Base-by-base conservation (phyloP, 2,888 invertebrate genomes). In the Herminia tarsipennalis region DNA sequence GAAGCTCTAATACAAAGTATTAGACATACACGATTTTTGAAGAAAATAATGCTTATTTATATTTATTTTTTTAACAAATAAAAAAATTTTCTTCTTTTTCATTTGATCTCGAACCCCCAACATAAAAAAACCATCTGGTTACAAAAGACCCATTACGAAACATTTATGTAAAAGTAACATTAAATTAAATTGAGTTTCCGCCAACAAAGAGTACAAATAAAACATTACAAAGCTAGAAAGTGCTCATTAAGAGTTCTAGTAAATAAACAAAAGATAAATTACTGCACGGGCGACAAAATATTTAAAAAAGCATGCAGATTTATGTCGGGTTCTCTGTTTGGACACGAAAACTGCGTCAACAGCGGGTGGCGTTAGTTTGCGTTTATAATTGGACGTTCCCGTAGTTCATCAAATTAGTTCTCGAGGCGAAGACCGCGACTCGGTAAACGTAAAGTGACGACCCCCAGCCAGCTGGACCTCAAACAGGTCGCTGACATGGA, bases 231-330 rank as follows among this genome's bases (percentile, higher is more conserved):
- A 64, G 56, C 51, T 66, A 68, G 70, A 73, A 63, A 68, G 68
- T 70, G 70, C 76, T 80, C 78, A 78, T 80, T 81, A 81, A 72
- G 65, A 66, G 68, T 61, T 67, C 66, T 68, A 73, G 72, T 73
- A 74, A 66, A 78, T 78, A 79, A 79, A 72, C 69, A 64, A 61
- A 58, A 76, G 68, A 76, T 68, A 74, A 74, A 77, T 76, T 67
- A 70, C 69, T 56, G 49, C 65, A 54, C 59, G 60, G 59, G 72
- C 62, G 70, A 73, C 73, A 70, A 73, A 76, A 79, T 76, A 77
- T 77, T 73, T 69, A 74, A 74, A 73, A 63, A 63, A 67, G 54
- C 50, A 48, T 46, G 52, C 63, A 73, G 73, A 70, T 71, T 72
- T 75, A 68, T 75, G 61, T 56, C 49, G 53, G 39, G 51, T 41